Evolutionary conservation across 2,113 vertebrate genomes (phyloP), one percentile per base, ranked within the genome.

Genomic region (Prionailurus viverrinus): DNA sequence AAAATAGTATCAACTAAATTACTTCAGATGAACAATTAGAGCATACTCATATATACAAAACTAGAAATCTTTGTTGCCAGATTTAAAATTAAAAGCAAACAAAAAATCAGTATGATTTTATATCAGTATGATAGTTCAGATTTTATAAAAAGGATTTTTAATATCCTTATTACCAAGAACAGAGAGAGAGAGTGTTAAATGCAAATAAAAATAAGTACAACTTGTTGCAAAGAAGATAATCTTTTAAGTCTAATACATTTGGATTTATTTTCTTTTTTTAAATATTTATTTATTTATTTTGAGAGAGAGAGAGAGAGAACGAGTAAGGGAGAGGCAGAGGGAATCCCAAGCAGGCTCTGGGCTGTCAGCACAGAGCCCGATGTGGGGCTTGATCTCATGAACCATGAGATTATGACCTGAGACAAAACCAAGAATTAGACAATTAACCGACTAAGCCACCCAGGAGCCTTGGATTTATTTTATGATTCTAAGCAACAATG

Each of bases 11-110:
- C 61, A 94, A 87, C 58, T 93, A 93, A 91, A 83, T 96, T 93
- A 91, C 39, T 96, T 91, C 83, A 91, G 23, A 74, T 91, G 21
- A 89, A 27, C n/a, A 95, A 96, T 92, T 97, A 92, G 4, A 96
- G 11, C 19, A 69, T 51, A 53, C 33, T 23, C 3, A 31, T 84
- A 29, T 58, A 89, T 83, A 39, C 73, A 87, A 93, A 93, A 80
- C 16, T 91, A 81, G 18, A 74, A 76, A 84, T 31, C 7, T 89
- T 91, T 95, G 33, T 36, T 87, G 33, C 36, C n/a, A 33, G 6
- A 45, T 94, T 96, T 95, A 83, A 95, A 92, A 94, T 65, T 80
- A 65, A 96, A 95, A 91, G 21, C 39, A 76, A 76, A 58, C 23
- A 92, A 80, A 91, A 93, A 63, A 63, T 51, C 45, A 45, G 45